These are phyloP conservation scores for Mastigias papua DNA, from an alignment of 30 jellyfish, hydroid and myxozoan species.

Conservation along the genomic window DNA sequence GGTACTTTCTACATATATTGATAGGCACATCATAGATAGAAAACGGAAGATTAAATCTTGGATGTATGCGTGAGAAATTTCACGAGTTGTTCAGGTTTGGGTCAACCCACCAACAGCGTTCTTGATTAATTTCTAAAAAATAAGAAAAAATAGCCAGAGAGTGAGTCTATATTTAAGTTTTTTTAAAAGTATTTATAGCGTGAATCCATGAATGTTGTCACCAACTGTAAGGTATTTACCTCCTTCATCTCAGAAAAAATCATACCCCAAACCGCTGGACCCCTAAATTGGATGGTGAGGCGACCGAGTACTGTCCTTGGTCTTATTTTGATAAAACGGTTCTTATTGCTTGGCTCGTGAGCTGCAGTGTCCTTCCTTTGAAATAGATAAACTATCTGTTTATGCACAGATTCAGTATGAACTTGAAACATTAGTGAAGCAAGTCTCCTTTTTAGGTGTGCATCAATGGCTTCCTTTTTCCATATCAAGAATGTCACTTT, in stretches of 20 bases:
- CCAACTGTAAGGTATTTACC: too few relatives aligned
- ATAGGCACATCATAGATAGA: too few relatives aligned
- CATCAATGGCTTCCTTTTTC: slow-evolving; percentile 7
- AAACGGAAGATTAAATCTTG: too few relatives aligned
- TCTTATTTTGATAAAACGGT: neutral
- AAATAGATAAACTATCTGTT: neutral
- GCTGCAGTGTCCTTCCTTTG: too few relatives aligned
- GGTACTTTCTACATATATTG: too few relatives aligned
- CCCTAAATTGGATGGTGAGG: neutral
- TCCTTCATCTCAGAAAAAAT: neutral
- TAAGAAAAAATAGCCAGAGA: too few relatives aligned
- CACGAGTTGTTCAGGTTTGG: too few relatives aligned
- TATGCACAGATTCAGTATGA: neutral
- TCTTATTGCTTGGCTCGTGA: neutral
- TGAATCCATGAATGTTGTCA: neutral
- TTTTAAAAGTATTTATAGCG: neutral
- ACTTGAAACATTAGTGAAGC: neutral
- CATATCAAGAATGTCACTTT: neutral
- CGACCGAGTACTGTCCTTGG: neutral
- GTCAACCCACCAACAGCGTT: neutral
- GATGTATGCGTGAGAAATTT: too few relatives aligned
- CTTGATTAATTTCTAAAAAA: neutral
- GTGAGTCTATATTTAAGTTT: neutral
- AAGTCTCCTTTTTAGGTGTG: slow-evolving; percentile 13
- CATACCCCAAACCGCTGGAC: neutral